Conservation (phyloP, 2,888 invertebrate species). For the Palloptera scutellata region DNA sequence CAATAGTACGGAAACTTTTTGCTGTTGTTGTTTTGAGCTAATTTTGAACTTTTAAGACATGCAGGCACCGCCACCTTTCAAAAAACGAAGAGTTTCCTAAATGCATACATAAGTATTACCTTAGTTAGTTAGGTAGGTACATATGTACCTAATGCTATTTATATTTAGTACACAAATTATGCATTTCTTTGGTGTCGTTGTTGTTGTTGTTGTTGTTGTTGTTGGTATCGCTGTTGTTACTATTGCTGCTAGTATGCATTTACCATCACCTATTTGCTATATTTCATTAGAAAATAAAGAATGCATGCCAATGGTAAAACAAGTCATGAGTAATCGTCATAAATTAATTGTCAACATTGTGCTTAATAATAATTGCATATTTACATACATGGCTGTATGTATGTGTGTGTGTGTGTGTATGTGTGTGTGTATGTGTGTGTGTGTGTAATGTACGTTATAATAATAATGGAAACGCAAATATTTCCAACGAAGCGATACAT, state of each 20-base stretch:
- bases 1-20: slow-evolving; percentile 7
- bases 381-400: slow-evolving; percentile 18
- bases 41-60: slow-evolving; percentile 6
- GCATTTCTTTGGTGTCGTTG: background rate
- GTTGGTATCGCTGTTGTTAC: slow-evolving; percentile 5
- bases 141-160: too few relatives aligned
- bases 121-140: too few relatives aligned
- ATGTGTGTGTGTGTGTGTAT: slow-evolving; percentile 10
- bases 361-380: slow-evolving; percentile 41
- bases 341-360: slow-evolving; percentile 62
- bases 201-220: background rate
- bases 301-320: slow-evolving; percentile 1
- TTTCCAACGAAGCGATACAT: slow-evolving; percentile 13
- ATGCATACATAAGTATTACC: too few relatives aligned
- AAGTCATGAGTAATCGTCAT: slow-evolving; percentile 60
- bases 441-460: too few relatives aligned
- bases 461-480: slow-evolving; percentile 21
- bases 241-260: slow-evolving; percentile 2
- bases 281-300: background rate
- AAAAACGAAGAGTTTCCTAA: background rate
- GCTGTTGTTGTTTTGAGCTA: background rate
- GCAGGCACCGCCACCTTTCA: slow-evolving; percentile 1
- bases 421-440: too few relatives aligned
- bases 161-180: background rate
- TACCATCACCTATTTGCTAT: background rate